phyloP scores from a whole-genome alignment of 53 echinoderm and acorn worm genomes.

The Crossaster papposus region DNA sequence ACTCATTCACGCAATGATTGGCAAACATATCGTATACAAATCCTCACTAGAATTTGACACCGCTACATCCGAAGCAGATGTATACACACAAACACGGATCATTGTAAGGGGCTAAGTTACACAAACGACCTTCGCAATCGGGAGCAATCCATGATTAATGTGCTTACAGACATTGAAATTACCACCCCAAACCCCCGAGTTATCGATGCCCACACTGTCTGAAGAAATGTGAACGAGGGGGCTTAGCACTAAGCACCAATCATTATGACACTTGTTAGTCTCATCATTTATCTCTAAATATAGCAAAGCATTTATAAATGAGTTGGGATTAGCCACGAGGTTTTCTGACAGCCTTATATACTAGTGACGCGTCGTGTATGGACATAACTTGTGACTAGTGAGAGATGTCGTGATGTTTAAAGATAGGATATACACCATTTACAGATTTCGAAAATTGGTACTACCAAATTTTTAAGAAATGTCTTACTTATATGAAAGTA shows the following conservation, averaged over 20 bases:
- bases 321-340: not conserved
- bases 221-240: not conserved
- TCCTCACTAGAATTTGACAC: not conserved
- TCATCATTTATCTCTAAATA: constrained; percentile 6
- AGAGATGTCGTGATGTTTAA: not conserved
- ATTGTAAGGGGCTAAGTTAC: not conserved
- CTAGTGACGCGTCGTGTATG: not conserved
- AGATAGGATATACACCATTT: no score
- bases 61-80: not conserved
- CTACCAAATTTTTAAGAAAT: no score
- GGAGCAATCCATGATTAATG: not conserved
- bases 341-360: not conserved
- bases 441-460: no score
- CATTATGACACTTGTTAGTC: constrained; percentile 12
- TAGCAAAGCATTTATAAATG: constrained; percentile 24
- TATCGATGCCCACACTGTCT: constrained; percentile 5
- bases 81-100: not conserved
- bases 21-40: not conserved
- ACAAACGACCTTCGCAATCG: not conserved
- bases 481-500: no score
- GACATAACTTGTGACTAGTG: constrained; percentile 8
- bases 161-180: constrained; percentile 24
- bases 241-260: not conserved
- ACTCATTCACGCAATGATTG: not conserved
- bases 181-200: not conserved